Conservation (phyloP, 1,140 invertebrate species). For the Bombus difficillimus region DNA sequence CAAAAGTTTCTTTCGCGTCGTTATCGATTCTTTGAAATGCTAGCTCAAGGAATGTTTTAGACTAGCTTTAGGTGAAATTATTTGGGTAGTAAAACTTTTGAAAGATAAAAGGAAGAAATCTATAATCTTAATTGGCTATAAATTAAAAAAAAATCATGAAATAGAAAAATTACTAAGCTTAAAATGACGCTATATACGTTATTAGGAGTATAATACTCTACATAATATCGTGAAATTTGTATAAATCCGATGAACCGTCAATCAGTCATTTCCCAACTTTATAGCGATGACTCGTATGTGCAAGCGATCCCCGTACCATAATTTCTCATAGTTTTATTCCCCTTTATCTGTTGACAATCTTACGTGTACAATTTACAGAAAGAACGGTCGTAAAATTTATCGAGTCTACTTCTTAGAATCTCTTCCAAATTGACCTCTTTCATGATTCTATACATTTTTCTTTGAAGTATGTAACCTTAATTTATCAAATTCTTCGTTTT, state of each 20-base stretch:
- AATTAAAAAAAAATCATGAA: background rate
- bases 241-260: background rate
- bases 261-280: background rate
- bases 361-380: background rate
- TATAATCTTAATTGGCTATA: background rate
- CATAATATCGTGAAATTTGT: too few relatives aligned
- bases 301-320: background rate
- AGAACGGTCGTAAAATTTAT: background rate
- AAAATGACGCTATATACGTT: too few relatives aligned
- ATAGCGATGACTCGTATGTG: background rate
- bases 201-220: background rate
- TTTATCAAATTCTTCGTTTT: background rate
- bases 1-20: constrained; percentile 10
- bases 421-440: background rate
- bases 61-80: background rate
- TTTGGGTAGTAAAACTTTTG: background rate
- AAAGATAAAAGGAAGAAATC: background rate
- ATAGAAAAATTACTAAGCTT: background rate
- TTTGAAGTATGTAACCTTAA: background rate
- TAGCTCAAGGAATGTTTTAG: background rate
- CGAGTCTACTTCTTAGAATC: background rate
- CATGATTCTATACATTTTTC: background rate
- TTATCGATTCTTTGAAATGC: constrained; percentile 16
- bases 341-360: constrained; percentile 21
- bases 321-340: background rate